Percentiles rank a stretch among this genome's conserved stretches.
Conservation (phyloP, 2,888 invertebrate genomes). For the Koerneria pararmatus region DNA sequence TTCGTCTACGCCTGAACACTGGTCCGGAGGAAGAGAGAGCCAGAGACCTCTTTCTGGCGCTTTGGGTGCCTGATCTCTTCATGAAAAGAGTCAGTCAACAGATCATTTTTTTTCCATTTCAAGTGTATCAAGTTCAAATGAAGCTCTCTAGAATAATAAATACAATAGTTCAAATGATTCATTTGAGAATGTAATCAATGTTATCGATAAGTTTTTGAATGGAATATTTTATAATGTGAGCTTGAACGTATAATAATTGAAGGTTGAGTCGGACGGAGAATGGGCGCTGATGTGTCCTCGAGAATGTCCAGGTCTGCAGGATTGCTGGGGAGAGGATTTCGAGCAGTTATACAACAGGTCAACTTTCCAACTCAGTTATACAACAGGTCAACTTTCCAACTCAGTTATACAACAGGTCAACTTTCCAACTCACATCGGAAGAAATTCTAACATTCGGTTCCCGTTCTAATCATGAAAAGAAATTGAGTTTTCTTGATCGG, state of each 20-base stretch:
- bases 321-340: slow-evolving; percentile 92
- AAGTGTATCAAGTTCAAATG: neutral
- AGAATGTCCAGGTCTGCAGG: slow-evolving; percentile 81
- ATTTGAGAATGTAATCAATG: too few species aligned
- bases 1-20: slow-evolving; percentile 89
- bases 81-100: slow-evolving; percentile 76
- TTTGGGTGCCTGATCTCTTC: slow-evolving; percentile 95
- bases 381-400: slow-evolving; percentile 66
- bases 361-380: slow-evolving; percentile 71
- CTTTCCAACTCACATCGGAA: slow-evolving; percentile 51
- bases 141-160: too few species aligned
- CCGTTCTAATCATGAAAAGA: too few species aligned
- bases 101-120: neutral
- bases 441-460: neutral
- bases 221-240: too few species aligned
- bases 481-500: too few species aligned
- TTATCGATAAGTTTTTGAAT: too few species aligned
- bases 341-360: slow-evolving; percentile 77
- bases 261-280: slow-evolving; percentile 66
- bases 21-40: slow-evolving; percentile 83
- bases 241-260: too few species aligned
- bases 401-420: slow-evolving; percentile 73
- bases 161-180: too few species aligned
- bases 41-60: slow-evolving; percentile 87
- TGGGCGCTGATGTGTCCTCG: slow-evolving; percentile 98